phyloP scores from a whole-genome alignment of 2,797 vertebrate genomes.

The Pogonophryne albipinna region DNA sequence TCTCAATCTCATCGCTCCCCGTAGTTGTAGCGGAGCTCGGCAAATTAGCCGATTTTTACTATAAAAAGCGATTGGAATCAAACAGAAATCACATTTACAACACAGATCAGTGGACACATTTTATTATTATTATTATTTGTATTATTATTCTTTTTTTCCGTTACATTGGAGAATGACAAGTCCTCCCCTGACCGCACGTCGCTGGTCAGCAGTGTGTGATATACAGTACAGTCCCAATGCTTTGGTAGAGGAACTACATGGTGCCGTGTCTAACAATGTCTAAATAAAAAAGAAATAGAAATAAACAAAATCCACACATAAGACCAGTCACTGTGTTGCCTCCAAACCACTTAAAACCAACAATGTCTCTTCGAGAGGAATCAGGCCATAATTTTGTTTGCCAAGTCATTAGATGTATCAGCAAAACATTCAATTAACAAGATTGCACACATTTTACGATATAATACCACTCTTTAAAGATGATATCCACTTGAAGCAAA shows the following conservation, averaged over 20 bases:
- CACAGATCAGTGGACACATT: too few relatives aligned
- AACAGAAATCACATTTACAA: too few relatives aligned
- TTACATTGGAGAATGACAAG: too few relatives aligned
- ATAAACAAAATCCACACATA: background rate
- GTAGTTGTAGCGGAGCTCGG: too few relatives aligned
- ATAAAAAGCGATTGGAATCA: too few relatives aligned
- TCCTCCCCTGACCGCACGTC: too few relatives aligned
- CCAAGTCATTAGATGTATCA: background rate
- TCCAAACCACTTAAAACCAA: background rate
- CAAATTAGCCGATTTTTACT: too few relatives aligned
- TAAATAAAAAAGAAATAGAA: background rate
- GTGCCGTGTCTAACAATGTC: background rate
- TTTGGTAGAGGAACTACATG: background rate
- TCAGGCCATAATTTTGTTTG: background rate
- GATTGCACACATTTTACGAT: background rate
- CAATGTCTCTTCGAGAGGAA: background rate
- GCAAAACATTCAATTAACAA: background rate
- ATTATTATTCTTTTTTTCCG: too few relatives aligned
- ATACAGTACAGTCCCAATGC: background rate
- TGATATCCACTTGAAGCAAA: background rate
- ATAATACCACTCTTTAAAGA: background rate
- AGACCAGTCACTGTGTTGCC: background rate
- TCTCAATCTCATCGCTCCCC: too few relatives aligned
- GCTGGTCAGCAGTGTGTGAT: background rate
- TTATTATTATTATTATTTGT: too few relatives aligned